Evolutionary conservation across 1,140 invertebrate species (phyloP).

Genomic region (Neodiprion pinetum): DNA sequence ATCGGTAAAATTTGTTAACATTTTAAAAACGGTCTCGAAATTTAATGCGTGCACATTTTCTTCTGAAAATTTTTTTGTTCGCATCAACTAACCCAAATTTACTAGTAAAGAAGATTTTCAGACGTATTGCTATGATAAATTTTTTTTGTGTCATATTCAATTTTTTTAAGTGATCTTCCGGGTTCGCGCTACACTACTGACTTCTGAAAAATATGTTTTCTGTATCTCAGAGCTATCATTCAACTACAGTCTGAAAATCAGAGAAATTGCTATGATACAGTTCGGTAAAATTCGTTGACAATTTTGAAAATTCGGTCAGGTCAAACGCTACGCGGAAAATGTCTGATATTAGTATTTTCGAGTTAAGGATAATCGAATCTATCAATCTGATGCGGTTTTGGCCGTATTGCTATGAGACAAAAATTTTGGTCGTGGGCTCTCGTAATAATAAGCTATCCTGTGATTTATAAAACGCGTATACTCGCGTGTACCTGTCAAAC

Average conservation of each 20-base stretch:
- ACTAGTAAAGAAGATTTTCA: neutral
- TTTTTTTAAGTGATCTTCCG: too few species aligned
- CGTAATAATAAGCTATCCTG: neutral
- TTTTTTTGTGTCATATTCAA: constrained; percentile 2
- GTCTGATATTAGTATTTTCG: neutral
- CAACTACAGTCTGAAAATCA: neutral
- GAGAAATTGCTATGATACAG: constrained; percentile 7
- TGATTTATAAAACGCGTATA: constrained; percentile 1
- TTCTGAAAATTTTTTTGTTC: neutral
- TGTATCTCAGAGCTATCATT: constrained; percentile 9
- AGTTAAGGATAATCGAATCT: neutral
- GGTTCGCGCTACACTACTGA: neutral
- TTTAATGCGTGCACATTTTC: neutral
- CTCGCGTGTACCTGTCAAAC: neutral
- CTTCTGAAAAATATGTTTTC: constrained; percentile 8
- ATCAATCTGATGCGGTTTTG: constrained; percentile 15
- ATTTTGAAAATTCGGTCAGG: constrained; percentile 12
- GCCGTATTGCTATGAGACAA: constrained; percentile 5
- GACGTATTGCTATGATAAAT: constrained; percentile 8
- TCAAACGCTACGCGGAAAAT: neutral
- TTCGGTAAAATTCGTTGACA: constrained; percentile 6
- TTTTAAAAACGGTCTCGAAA: constrained; percentile 12
- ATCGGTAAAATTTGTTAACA: constrained; percentile 9
- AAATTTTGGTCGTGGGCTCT: constrained; percentile 16
- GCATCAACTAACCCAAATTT: constrained; percentile 9